Evolutionary conservation across 2,888 invertebrate species (phyloP).

Genomic region (Scaptomyza parva): DNA sequence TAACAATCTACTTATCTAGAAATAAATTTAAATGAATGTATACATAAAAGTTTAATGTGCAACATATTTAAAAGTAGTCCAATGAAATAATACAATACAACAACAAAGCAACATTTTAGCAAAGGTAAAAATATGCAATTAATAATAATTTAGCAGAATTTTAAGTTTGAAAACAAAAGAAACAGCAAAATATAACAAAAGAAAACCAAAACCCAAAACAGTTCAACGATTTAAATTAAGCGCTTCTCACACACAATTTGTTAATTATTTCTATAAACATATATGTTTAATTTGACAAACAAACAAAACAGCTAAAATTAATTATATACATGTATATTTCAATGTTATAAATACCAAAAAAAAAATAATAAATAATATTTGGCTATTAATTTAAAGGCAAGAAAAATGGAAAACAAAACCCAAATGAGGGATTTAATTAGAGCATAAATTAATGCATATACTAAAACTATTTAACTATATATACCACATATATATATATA

Average conservation of each 20-base stretch:
- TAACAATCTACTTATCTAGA: slow-evolving; percentile 53
- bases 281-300: slow-evolving; percentile 27
- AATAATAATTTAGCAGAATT: slow-evolving; percentile 57
- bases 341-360: slow-evolving; percentile 65
- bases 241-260: slow-evolving; percentile 66
- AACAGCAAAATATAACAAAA: slow-evolving; percentile 4
- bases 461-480: slow-evolving; percentile 35
- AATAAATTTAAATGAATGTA: slow-evolving; percentile 60
- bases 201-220: slow-evolving; percentile 40
- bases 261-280: slow-evolving; percentile 47
- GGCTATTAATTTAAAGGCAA: slow-evolving; percentile 43
- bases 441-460: slow-evolving; percentile 49
- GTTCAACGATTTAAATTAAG: slow-evolving; percentile 79
- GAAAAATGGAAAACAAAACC: neutral
- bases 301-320: slow-evolving; percentile 36
- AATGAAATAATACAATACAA: slow-evolving; percentile 27
- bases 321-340: slow-evolving; percentile 70
- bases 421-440: slow-evolving; percentile 43
- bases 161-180: slow-evolving; percentile 26
- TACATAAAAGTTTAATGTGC: slow-evolving; percentile 57
- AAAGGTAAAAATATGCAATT: slow-evolving; percentile 71
- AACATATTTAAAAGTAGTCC: slow-evolving; percentile 54
- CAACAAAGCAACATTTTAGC: slow-evolving; percentile 44
- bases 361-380: slow-evolving; percentile 42
- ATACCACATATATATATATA: slow-evolving; percentile 2